Evolutionary conservation across 2,113 vertebrate species (phyloP).

Genomic region (Terrapene triunguis): DNA sequence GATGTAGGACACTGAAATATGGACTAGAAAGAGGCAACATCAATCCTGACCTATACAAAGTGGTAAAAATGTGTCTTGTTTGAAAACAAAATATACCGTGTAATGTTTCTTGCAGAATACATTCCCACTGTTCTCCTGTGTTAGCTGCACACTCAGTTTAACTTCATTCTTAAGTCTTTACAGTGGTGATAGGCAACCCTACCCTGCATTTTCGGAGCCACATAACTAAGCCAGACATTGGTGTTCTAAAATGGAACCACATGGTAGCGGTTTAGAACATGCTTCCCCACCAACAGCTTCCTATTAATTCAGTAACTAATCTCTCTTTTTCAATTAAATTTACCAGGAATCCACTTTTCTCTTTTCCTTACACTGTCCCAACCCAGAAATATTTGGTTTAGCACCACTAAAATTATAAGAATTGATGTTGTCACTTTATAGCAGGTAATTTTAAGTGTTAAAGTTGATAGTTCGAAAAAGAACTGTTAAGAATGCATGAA

Average conservation of each 20-base stretch:
- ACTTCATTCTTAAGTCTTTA: not conserved
- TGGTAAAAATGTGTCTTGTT: not conserved
- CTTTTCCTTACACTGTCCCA: not conserved
- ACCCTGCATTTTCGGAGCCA: not conserved
- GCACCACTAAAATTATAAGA: not conserved
- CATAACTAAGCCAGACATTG: not conserved
- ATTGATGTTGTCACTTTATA: not conserved
- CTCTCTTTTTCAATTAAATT: not conserved
- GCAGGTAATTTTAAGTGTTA: accelerated
- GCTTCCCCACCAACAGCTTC: not conserved
- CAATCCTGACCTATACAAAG: not conserved
- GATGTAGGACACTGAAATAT: not conserved
- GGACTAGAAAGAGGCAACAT: not conserved
- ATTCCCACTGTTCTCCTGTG: not conserved
- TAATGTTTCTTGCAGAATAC: not conserved
- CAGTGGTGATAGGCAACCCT: not conserved
- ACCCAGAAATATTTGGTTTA: not conserved
- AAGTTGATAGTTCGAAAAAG: not conserved
- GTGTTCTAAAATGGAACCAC: not conserved
- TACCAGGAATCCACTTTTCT: not conserved
- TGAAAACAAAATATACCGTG: not conserved
- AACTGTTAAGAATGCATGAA: not conserved
- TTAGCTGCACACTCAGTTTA: not conserved
- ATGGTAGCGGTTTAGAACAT: not conserved
- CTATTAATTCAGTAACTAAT: not conserved